phyloP scores from a whole-genome alignment of 2,888 invertebrate genomes.

The Polyommatus icarus region DNA sequence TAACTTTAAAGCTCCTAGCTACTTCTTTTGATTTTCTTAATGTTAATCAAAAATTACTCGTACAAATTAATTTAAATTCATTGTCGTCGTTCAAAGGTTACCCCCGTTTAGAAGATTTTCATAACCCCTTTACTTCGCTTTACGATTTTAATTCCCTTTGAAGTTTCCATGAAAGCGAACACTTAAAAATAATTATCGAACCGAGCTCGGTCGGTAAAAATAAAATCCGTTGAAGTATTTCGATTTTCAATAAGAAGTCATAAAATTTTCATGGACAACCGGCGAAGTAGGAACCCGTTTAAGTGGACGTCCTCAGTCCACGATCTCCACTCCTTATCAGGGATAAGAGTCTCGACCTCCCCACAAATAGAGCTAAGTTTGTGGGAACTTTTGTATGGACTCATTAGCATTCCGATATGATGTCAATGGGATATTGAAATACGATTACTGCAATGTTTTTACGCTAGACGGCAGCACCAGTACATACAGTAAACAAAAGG shows the following conservation, averaged over 20 bases:
- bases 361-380: conserved; percentile 38
- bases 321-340: conserved; percentile 65
- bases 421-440: background rate
- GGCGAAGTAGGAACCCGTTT: conserved; percentile 52
- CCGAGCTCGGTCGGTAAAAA: conserved; percentile 22
- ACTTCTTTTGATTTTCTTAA: background rate
- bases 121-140: conserved; percentile 29
- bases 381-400: conserved; percentile 29
- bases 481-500: too few relatives aligned
- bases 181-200: conserved; percentile 31
- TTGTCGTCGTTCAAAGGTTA: conserved; percentile 16
- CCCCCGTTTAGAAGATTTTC: conserved; percentile 26
- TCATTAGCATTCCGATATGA: conserved; percentile 8
- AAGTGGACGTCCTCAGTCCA: conserved; percentile 56
- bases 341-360: conserved; percentile 63
- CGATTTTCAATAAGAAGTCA: conserved; percentile 28
- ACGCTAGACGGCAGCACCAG: too few relatives aligned
- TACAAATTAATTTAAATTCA: conserved; percentile 8
- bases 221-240: conserved; percentile 25
- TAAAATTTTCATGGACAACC: conserved; percentile 45
- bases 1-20: background rate
- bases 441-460: background rate
- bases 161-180: conserved; percentile 27
- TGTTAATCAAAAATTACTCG: background rate
- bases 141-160: conserved; percentile 29